Conservation (phyloP, 2,797 vertebrate species). For the Erethizon dorsatum region DNA sequence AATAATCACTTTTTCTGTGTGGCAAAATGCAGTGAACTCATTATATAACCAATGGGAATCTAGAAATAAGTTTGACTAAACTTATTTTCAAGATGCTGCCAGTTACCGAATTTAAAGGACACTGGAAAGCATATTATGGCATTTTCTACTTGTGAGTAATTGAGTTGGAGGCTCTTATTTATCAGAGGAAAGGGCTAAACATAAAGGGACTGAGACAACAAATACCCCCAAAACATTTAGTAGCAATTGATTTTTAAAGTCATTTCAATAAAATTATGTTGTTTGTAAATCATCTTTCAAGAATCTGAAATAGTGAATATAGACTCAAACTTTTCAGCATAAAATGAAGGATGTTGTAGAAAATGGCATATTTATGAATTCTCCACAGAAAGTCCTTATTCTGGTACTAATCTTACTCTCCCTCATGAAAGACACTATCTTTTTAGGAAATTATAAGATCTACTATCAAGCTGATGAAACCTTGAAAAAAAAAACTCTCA, state of each 20-base stretch:
- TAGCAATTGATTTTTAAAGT: slow-evolving; percentile 27
- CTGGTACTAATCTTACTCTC: background rate
- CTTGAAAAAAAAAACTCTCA: background rate
- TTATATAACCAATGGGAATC: background rate
- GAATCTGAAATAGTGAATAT: background rate
- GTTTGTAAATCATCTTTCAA: background rate
- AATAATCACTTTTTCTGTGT: background rate
- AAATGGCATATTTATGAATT: slow-evolving; percentile 60
- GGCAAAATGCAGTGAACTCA: background rate
- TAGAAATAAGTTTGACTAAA: background rate
- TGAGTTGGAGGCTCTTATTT: background rate
- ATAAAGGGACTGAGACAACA: background rate
- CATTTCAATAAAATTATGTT: background rate
- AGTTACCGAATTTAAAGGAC: background rate
- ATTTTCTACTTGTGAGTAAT: background rate
- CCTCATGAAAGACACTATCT: background rate
- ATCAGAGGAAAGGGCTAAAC: background rate
- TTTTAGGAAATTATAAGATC: slow-evolving; percentile 71
- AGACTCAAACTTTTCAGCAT: background rate
- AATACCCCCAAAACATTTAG: background rate
- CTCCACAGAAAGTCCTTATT: slow-evolving; percentile 69
- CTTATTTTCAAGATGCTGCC: background rate
- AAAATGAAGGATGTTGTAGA: slow-evolving; percentile 50
- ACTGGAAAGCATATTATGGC: background rate
- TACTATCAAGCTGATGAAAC: slow-evolving; percentile 31